phyloP scores from a whole-genome alignment of 2,888 invertebrate species.

The Drosophila conformis region DNA sequence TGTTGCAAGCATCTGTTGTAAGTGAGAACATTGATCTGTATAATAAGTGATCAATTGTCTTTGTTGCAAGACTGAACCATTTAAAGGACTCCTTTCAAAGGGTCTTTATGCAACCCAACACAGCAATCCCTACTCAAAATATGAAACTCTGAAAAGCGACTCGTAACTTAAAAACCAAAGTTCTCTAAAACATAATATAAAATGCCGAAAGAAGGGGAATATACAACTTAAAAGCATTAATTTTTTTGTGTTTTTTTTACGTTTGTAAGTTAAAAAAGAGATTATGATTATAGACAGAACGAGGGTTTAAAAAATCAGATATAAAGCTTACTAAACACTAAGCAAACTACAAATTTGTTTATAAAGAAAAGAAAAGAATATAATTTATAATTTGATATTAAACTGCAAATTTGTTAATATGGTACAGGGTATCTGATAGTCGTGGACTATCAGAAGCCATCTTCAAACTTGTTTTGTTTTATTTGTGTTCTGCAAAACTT shows the following conservation, averaged over 20 bases:
- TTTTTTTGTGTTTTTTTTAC: fast-evolving
- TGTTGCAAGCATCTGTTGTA: too few relatives aligned
- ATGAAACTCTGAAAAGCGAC: background rate
- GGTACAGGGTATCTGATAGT: conserved; percentile 11
- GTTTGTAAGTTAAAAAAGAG: background rate
- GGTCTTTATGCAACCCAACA: too few relatives aligned
- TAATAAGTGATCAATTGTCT: background rate
- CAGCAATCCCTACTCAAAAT: background rate
- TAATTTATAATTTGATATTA: too few relatives aligned
- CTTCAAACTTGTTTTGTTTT: conserved; percentile 9
- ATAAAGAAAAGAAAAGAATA: background rate
- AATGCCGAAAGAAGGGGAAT: background rate
- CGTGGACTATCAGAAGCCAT: background rate
- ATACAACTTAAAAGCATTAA: background rate
- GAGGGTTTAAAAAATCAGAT: background rate
- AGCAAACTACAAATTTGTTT: background rate
- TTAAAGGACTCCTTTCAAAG: background rate
- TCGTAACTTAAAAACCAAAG: background rate
- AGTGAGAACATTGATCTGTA: background rate
- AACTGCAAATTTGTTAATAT: background rate
- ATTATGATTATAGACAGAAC: background rate
- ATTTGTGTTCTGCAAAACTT: conserved; percentile 53
- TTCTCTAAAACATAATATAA: background rate
- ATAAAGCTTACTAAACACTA: background rate
- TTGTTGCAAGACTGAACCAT: background rate